These are phyloP conservation scores for Halcyon chelicuti DNA, from an alignment of 2,797 vertebrate species.

Conservation along the genomic window DNA sequence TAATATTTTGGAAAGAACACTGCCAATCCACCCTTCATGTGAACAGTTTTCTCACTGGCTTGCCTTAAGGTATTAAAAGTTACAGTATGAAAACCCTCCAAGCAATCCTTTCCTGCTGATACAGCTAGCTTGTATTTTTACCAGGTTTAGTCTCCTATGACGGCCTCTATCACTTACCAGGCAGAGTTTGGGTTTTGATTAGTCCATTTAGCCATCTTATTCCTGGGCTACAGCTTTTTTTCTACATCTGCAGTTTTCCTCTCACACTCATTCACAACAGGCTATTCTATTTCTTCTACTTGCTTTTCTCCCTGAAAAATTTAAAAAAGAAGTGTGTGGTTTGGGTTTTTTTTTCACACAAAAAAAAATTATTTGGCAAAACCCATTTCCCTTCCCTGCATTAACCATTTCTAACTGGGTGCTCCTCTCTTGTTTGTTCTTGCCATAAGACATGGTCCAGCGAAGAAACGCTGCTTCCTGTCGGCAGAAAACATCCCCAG, in stretches of 20 bases:
- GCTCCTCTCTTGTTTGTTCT: background rate
- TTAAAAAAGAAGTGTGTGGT: background rate
- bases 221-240: background rate
- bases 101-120: background rate
- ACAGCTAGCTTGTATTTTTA: background rate
- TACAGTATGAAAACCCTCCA: background rate
- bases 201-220: background rate
- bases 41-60: conserved; percentile 16
- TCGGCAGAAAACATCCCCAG: background rate
- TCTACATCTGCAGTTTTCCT: background rate
- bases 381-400: background rate
- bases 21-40: conserved; percentile 26
- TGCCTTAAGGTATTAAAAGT: background rate
- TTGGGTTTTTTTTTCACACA: background rate
- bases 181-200: background rate
- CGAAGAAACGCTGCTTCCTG: background rate
- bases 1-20: conserved; percentile 45
- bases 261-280: background rate
- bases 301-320: background rate
- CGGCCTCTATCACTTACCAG: background rate
- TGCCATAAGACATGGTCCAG: background rate
- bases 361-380: background rate
- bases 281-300: background rate
- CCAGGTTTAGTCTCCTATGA: background rate
- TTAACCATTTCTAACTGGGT: background rate